Evolutionary conservation across 2,888 invertebrate genomes (phyloP).

Genomic region (Polietes domitor): DNA sequence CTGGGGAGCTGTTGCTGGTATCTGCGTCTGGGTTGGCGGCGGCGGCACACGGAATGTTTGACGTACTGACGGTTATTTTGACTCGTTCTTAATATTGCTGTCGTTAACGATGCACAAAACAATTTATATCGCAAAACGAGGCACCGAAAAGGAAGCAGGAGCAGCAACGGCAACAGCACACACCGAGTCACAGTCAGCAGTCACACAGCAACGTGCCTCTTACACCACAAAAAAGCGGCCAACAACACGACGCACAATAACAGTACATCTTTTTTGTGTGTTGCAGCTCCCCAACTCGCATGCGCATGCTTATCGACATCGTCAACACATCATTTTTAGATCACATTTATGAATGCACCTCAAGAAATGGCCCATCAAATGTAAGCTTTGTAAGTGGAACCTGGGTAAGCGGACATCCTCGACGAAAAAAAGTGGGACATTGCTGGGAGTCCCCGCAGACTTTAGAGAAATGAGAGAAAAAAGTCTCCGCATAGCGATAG

Average conservation of each 20-base stretch:
- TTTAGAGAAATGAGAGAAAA: too few relatives aligned
- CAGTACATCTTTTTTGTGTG: constrained; percentile 17
- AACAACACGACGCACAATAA: constrained; percentile 38
- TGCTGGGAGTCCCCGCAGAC: too few relatives aligned
- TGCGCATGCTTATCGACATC: constrained; percentile 65
- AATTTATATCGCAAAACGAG: constrained; percentile 55
- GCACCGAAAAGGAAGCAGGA: constrained; percentile 31
- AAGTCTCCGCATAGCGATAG: too few relatives aligned
- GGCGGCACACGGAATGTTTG: constrained; percentile 40
- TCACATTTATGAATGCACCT: constrained; percentile 51
- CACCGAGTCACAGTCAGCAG: not conserved
- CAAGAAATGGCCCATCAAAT: constrained; percentile 40
- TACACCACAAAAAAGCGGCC: constrained; percentile 34
- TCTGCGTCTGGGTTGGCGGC: not conserved
- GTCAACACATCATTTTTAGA: constrained; percentile 65
- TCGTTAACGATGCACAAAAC: constrained; percentile 59
- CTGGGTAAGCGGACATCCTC: too few relatives aligned
- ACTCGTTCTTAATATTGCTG: constrained; percentile 49
- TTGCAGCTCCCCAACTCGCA: constrained; percentile 33
- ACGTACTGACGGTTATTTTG: constrained; percentile 52
- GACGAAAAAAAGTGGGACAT: too few relatives aligned
- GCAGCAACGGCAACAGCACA: not conserved
- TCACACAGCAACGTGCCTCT: constrained; percentile 37
- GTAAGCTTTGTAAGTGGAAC: too few relatives aligned
- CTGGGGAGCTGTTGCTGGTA: not conserved